A percentile compares a stretch with the other conserved stretches of the same genome.
These are phyloP conservation scores for Sphenodon punctatus DNA, from an alignment of 2,797 vertebrate genomes.

Conservation along the genomic window DNA sequence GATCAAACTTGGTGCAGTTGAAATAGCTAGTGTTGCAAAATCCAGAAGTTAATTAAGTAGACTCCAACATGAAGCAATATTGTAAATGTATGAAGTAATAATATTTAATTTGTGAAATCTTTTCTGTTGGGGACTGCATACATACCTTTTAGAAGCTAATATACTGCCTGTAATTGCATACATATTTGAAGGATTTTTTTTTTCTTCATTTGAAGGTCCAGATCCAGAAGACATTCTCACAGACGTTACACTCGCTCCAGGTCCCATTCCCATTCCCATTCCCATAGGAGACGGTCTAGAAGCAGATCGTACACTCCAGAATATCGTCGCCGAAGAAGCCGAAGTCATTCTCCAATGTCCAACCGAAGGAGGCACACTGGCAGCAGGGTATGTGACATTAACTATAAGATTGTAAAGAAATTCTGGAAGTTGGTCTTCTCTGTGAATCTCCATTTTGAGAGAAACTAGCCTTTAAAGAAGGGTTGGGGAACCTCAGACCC, in stretches of 20 bases:
- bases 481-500: too few relatives aligned
- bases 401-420: background rate
- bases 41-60: background rate
- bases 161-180: accelerated
- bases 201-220: constrained; percentile 79
- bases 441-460: background rate
- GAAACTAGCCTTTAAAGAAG: background rate
- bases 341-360: constrained; percentile 91
- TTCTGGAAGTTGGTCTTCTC: background rate
- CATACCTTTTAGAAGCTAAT: background rate
- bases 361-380: constrained; percentile 86
- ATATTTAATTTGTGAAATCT: background rate
- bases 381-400: constrained; percentile 84
- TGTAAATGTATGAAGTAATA: background rate
- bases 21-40: background rate
- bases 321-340: constrained; percentile 85
- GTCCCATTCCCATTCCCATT: constrained; percentile 86
- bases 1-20: background rate
- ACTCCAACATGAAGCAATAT: background rate
- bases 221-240: constrained; percentile 86
- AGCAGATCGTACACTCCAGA: constrained; percentile 90
- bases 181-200: constrained; percentile 40
- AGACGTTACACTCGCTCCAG: constrained; percentile 83
- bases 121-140: too few relatives aligned
- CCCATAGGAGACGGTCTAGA: constrained; percentile 86